These are phyloP conservation scores for Gari tellinella DNA, from an alignment of 2,888 invertebrate genomes.

Conservation along the genomic window DNA sequence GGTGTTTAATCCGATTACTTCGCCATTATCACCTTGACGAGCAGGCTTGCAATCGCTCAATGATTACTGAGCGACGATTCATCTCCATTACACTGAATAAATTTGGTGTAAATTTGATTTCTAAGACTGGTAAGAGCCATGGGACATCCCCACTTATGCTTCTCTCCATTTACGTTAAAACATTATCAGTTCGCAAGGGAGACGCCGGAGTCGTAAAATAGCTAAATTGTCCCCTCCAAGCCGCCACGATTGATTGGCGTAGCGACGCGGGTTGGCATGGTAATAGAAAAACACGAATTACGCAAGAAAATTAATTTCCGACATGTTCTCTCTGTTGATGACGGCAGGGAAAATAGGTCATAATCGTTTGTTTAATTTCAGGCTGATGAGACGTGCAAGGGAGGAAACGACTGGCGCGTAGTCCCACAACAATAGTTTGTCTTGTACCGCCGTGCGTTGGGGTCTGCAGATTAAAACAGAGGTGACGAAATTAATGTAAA, in stretches of 20 bases:
- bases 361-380: constrained; percentile 48
- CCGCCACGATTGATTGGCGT: constrained; percentile 46
- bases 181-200: constrained; percentile 51
- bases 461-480: constrained; percentile 4
- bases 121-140: constrained; percentile 41
- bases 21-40: constrained; percentile 55
- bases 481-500: constrained; percentile 2
- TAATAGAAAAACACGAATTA: constrained; percentile 59
- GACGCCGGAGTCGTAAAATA: constrained; percentile 37
- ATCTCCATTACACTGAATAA: constrained; percentile 55
- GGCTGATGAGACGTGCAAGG: constrained; percentile 30
- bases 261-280: constrained; percentile 40
- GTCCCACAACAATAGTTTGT: constrained; percentile 53
- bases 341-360: constrained; percentile 42
- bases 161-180: constrained; percentile 54
- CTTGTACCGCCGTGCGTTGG: constrained; percentile 11
- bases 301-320: constrained; percentile 61
- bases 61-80: constrained; percentile 53
- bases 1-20: constrained; percentile 43
- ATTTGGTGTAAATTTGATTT: constrained; percentile 60
- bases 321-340: constrained; percentile 37
- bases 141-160: constrained; percentile 40
- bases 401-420: constrained; percentile 34
- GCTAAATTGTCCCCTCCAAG: constrained; percentile 42
- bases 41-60: constrained; percentile 31